Conservation (phyloP, 2,113 vertebrate genomes). For the Percopsis transmontana region DNA sequence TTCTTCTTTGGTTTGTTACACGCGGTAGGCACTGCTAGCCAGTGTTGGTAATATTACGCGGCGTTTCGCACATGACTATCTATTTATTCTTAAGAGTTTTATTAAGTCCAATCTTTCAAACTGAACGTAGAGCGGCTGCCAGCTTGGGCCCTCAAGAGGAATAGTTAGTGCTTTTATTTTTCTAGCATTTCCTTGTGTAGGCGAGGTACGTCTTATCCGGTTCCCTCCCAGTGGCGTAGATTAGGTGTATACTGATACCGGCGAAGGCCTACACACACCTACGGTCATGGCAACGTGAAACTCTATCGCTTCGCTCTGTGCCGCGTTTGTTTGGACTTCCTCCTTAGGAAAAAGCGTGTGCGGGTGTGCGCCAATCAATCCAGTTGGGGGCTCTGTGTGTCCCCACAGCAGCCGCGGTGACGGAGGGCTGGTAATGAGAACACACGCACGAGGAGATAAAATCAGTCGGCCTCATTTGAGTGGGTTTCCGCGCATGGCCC, state of each 20-base stretch:
- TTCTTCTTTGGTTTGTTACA: no score
- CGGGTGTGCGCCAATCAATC: slow-evolving; percentile 21
- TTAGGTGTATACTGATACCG: slow-evolving; percentile 47
- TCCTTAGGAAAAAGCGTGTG: not conserved
- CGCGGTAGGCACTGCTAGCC: no score
- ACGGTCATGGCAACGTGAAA: slow-evolving; percentile 45
- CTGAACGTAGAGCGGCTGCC: no score
- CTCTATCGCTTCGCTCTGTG: slow-evolving; percentile 38
- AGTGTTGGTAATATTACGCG: no score
- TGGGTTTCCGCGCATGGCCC: no score
- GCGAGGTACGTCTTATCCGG: slow-evolving; percentile 19
- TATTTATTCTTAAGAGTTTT: no score
- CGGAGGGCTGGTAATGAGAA: slow-evolving; percentile 6
- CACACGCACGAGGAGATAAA: slow-evolving; percentile 56
- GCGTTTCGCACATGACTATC: no score
- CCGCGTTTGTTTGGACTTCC: slow-evolving; percentile 42
- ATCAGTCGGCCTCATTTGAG: slow-evolving; percentile 28
- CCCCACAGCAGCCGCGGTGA: slow-evolving; percentile 42
- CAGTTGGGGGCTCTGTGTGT: not conserved
- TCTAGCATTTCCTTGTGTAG: slow-evolving; percentile 8
- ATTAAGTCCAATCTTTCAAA: no score
- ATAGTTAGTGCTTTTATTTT: not conserved
- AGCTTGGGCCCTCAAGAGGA: no score
- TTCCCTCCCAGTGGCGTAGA: slow-evolving; percentile 45
- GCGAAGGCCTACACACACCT: slow-evolving; percentile 16